A percentile compares a stretch with the other conserved stretches of the same genome.
These are phyloP conservation scores for Drosophila parthenogenetica DNA, from an alignment of 2,888 invertebrate genomes.

Conservation along the genomic window DNA sequence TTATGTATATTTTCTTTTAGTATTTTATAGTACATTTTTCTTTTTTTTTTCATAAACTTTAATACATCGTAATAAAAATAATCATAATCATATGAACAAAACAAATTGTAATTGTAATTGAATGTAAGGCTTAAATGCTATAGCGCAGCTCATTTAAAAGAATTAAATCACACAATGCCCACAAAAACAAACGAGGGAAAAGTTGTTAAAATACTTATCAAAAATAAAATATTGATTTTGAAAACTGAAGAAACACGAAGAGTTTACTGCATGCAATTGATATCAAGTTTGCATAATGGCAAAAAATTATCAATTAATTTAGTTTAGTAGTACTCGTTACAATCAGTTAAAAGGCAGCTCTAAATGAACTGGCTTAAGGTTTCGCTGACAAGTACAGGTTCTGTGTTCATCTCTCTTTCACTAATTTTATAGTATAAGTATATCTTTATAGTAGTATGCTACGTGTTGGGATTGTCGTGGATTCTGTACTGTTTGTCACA, in stretches of 20 bases:
- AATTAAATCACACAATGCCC: constrained; percentile 71
- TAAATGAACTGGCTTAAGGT: constrained; percentile 27
- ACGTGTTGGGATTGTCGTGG: constrained; percentile 65
- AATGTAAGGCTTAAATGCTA: constrained; percentile 46
- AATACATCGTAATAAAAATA: constrained; percentile 78
- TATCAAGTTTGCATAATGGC: constrained; percentile 57
- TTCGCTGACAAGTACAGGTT: constrained; percentile 57
- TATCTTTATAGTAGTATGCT: constrained; percentile 1
- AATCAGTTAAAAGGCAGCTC: constrained; percentile 36
- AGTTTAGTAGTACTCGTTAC: too few species aligned
- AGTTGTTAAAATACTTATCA: constrained; percentile 72
- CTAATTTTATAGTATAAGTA: constrained; percentile 6
- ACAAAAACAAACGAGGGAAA: constrained; percentile 48
- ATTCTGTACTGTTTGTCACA: constrained; percentile 44
- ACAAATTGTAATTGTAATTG: constrained; percentile 69
- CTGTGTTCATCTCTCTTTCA: too few species aligned
- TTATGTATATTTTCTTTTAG: constrained; percentile 35
- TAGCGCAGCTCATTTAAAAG: constrained; percentile 61
- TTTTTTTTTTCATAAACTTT: constrained; percentile 67
- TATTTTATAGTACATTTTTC: constrained; percentile 69
- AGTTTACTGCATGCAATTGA: constrained; percentile 66
- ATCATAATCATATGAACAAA: constrained; percentile 77
- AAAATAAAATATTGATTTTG: constrained; percentile 59
- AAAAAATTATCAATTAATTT: constrained; percentile 42
- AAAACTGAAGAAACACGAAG: constrained; percentile 34